phyloP scores from a whole-genome alignment of 2,888 invertebrate genomes.

The Rotaria socialis region DNA sequence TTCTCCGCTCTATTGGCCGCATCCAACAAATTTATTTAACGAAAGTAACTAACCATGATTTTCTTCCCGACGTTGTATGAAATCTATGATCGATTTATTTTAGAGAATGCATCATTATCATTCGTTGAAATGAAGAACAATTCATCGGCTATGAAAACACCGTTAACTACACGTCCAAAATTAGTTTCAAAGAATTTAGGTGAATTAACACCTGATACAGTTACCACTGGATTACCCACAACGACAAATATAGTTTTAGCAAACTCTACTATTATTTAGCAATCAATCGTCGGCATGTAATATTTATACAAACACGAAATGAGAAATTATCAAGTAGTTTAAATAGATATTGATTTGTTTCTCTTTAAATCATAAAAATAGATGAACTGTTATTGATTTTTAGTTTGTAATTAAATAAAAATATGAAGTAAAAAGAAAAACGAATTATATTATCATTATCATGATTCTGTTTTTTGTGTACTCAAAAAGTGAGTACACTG shows the following conservation, averaged over 20 bases:
- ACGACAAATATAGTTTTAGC: background rate
- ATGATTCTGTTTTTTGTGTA: too few species aligned
- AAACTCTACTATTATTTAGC: background rate
- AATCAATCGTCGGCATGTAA: background rate
- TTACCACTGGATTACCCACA: background rate
- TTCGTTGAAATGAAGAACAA: background rate
- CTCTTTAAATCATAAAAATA: background rate
- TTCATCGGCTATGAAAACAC: background rate
- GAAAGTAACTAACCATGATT: background rate
- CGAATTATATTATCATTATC: too few species aligned
- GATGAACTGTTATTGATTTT: too few species aligned
- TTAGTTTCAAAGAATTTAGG: background rate
- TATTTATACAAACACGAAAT: background rate
- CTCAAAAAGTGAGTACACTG: too few species aligned
- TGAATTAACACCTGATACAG: background rate
- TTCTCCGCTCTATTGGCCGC: constrained; percentile 1
- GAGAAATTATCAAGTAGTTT: background rate
- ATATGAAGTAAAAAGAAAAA: too few species aligned
- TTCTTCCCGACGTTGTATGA: background rate
- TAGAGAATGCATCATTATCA: background rate
- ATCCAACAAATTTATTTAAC: background rate
- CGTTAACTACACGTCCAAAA: background rate
- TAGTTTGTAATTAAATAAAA: too few species aligned
- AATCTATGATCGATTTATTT: background rate
- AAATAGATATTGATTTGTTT: background rate